Evolutionary conservation across 2,797 vertebrate genomes (phyloP).

Genomic region (Galagoides demidoff): DNA sequence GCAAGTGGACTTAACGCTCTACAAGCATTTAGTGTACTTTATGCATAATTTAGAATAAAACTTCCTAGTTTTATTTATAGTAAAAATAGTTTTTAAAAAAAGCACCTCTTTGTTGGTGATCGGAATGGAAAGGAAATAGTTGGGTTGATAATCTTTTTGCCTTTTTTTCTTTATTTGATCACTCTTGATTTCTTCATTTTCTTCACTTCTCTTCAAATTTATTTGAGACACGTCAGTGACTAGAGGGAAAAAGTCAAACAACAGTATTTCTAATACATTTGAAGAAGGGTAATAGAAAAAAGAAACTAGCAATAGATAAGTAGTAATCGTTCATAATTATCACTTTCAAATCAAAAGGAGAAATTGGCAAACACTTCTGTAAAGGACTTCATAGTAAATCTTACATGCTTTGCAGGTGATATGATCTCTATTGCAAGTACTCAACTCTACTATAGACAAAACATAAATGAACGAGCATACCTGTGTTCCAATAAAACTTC

Average conservation of each 20-base stretch:
- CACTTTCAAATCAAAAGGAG: slow-evolving; percentile 47
- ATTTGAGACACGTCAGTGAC: slow-evolving; percentile 80
- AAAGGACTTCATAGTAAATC: neutral
- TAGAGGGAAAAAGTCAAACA: slow-evolving; percentile 72
- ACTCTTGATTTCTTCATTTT: slow-evolving; percentile 83
- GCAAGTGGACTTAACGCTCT: neutral
- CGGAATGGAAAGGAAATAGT: slow-evolving; percentile 97
- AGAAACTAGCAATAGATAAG: neutral
- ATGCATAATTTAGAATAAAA: slow-evolving; percentile 54
- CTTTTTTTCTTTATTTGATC: slow-evolving; percentile 89
- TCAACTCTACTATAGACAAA: neutral
- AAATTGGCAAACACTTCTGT: neutral
- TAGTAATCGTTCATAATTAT: neutral
- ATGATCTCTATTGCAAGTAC: neutral
- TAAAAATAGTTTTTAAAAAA: slow-evolving; percentile 32
- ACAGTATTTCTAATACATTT: slow-evolving; percentile 29
- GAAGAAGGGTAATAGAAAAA: slow-evolving; percentile 36
- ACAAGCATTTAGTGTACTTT: neutral
- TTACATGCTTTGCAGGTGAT: neutral
- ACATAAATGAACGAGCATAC: neutral
- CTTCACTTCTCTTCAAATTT: slow-evolving; percentile 89
- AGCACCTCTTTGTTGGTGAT: slow-evolving; percentile 94
- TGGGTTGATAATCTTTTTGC: slow-evolving; percentile 89
- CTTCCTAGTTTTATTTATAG: neutral
- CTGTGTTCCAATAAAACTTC: slow-evolving; percentile 5